Percentiles rank a stretch among this genome's conserved stretches.
Evolutionary conservation across 2,888 invertebrate species (phyloP).

Genomic region (Himalopsyche anomala): DNA sequence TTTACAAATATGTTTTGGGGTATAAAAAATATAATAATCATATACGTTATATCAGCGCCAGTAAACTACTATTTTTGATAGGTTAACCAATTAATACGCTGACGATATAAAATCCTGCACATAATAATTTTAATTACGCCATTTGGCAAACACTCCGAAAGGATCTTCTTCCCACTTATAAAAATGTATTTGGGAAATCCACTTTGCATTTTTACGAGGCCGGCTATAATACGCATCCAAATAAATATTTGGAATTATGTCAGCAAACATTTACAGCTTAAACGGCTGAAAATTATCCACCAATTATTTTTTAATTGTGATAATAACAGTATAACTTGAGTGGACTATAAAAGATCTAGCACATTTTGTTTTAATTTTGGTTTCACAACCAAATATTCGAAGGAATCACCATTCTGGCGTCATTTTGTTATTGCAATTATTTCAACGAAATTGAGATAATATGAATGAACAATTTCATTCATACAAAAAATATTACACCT

Average conservation of each 20-base stretch:
- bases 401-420: neutral
- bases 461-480: too few relatives aligned
- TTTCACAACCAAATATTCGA: neutral
- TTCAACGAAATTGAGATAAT: too few relatives aligned
- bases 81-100: too few relatives aligned
- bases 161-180: neutral
- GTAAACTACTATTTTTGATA: too few relatives aligned
- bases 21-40: too few relatives aligned
- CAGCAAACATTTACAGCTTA: constrained; percentile 40
- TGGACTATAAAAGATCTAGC: constrained; percentile 15
- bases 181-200: constrained; percentile 18
- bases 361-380: constrained; percentile 27
- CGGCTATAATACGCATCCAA: neutral
- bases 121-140: constrained; percentile 1
- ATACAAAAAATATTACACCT: too few relatives aligned
- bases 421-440: neutral
- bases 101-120: too few relatives aligned
- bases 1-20: neutral
- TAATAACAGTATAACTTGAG: constrained; percentile 40
- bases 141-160: neutral
- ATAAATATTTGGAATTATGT: constrained; percentile 38
- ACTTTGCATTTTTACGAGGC: constrained; percentile 35
- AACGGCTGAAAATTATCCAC: constrained; percentile 36
- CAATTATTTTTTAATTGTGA: constrained; percentile 32
- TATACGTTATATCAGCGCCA: too few relatives aligned